Base-by-base conservation (phyloP, 1,140 invertebrate species). In the Anastatus disparis region DNA sequence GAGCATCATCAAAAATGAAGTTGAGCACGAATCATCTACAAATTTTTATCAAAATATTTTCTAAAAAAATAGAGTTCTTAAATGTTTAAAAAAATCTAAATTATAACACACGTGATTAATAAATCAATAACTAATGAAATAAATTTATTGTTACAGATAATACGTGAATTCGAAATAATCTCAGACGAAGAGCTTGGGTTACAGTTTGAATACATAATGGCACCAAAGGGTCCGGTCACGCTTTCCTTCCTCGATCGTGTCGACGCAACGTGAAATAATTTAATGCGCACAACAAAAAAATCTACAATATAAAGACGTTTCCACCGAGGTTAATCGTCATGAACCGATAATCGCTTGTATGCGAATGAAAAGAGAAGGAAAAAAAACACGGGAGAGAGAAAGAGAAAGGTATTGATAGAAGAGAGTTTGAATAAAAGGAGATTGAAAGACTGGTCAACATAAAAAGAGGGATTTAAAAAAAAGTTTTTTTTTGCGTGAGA, bases 141-240 rank as follows among this genome's bases (percentile, higher is more conserved):
- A n/a, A n/a, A n/a, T n/a, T n/a, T n/a, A n/a, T n/a, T n/a, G n/a
- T 83, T 81, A 2, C 82, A 92, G 90, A 89, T 92, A 67, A 82
- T 93, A 52, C 88, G 90, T 69, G 88, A 90, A 70, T 94, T 93
- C 79, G 87, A 91, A 59, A 89, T 94, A 22, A 87, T 88, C 42
- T 90, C 89, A 69, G 87, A 90, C 42, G 89, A 91, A 31, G 89
- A 92, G 29, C 80, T 95, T 52, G 88, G 91, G 71, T 82, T 93
- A 22, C 89, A 93, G 72, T 94, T 94, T 76, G 92, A 94, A 78
- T 95, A 93, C 82, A 86, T 95, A 15, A 77, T 94, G 71, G 89
- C 91, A 2, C 92, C 93, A 3, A 90, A 92, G 79, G 89, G 89
- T 22, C 90, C 91, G 38, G 88, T 93, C 1, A 87, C 87, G n/a